Evolutionary conservation across 2,888 invertebrate genomes (phyloP).

Genomic region (Spatulosminthurus flaviceps): DNA sequence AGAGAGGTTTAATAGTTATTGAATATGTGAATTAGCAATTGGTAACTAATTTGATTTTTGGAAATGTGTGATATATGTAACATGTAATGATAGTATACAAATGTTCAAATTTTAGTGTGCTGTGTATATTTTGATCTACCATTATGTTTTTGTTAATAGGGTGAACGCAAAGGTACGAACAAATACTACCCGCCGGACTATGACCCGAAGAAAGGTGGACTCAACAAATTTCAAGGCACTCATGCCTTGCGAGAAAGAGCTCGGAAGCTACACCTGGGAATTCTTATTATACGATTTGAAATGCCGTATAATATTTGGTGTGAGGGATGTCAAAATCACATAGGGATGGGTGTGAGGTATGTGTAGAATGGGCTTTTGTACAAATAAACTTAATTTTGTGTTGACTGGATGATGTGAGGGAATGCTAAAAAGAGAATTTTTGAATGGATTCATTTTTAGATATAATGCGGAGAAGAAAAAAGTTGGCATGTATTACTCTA

Average conservation of each 20-base stretch:
- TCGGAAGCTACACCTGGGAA: conserved; percentile 92
- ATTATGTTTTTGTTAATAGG: conserved; percentile 71
- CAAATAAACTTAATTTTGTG: too few relatives aligned
- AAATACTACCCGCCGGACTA: conserved; percentile 99
- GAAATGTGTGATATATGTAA: too few relatives aligned
- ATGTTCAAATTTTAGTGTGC: too few relatives aligned
- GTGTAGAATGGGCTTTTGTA: conserved; percentile 5
- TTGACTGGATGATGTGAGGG: too few relatives aligned
- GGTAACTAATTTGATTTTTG: too few relatives aligned
- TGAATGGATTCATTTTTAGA: conserved; percentile 68
- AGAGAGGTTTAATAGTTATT: too few relatives aligned
- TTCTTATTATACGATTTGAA: conserved; percentile 96
- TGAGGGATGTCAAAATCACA: conserved; percentile 96
- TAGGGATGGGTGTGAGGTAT: conserved; percentile 94
- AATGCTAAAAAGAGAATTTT: too few relatives aligned
- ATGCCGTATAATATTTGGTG: conserved; percentile 99
- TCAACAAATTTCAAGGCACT: conserved; percentile 91
- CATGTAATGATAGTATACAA: too few relatives aligned
- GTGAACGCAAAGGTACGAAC: conserved; percentile 97
- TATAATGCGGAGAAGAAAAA: conserved; percentile 95
- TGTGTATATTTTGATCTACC: too few relatives aligned
- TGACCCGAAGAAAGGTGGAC: conserved; percentile 91
- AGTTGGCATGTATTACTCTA: conserved; percentile 97
- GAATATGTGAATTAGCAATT: too few relatives aligned
- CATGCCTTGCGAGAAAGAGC: conserved; percentile 97